Conservation (phyloP, 2,113 vertebrate genomes). For the Phylloscopus trochilus region DNA sequence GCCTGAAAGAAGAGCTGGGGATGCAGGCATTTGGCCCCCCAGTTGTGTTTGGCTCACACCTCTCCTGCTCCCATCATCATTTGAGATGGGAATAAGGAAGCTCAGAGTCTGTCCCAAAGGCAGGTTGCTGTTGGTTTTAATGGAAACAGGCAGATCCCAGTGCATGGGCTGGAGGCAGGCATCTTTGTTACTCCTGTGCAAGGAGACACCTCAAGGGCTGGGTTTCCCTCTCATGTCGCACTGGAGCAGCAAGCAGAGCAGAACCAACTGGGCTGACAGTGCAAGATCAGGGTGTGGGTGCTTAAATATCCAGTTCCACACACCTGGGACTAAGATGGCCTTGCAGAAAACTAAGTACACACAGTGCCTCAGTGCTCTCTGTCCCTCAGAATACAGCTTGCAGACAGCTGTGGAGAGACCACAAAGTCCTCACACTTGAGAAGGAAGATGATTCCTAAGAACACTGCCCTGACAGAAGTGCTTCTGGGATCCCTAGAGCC, state of each 20-base stretch:
- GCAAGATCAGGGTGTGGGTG: not conserved
- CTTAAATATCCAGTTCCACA: not conserved
- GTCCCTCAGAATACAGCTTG: not conserved
- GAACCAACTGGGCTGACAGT: not conserved
- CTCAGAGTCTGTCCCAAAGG: not conserved
- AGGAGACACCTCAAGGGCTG: not conserved
- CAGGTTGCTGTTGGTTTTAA: not conserved
- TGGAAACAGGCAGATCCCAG: not conserved
- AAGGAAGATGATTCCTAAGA: not conserved
- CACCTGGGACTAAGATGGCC: not conserved
- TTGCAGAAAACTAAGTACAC: not conserved
- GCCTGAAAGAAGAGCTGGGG: not conserved
- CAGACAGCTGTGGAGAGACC: not conserved
- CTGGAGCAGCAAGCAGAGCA: not conserved
- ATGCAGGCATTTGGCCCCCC: not conserved
- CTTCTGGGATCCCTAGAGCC: not conserved
- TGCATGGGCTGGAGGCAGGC: accelerated
- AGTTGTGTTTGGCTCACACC: not conserved
- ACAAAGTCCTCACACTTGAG: not conserved
- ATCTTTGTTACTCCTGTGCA: not conserved
- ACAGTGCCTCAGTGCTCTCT: not conserved
- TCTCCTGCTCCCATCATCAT: not conserved
- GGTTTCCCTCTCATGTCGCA: not conserved
- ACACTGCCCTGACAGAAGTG: not conserved
- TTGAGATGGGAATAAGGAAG: not conserved